Base-by-base conservation (phyloP, 2,797 vertebrate species). In the Lepilemur ruficaudatus region DNA sequence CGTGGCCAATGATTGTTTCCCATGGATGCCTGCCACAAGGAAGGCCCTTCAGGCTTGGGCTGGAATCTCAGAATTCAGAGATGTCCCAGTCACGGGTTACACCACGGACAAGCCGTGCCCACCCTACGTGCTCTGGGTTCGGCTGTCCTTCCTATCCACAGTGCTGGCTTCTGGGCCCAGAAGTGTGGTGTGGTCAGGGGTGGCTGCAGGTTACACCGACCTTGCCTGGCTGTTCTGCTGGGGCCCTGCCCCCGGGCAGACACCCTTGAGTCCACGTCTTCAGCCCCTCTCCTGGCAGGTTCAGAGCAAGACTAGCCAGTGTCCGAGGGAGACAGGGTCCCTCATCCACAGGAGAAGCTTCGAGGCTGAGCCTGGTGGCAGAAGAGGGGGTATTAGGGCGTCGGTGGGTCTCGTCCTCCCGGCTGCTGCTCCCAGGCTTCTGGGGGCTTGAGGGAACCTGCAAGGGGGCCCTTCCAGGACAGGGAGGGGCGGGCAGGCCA, bases 331-430 rank as follows among this genome's bases (percentile, higher is more conserved):
- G 98, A 96, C 41, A 98, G 20, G 85, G 32, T 43, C 99, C 99
- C 57, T 98, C 98, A 5, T 99, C 99, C 43, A 97, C 94, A 18
- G 98, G 98, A 0, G 95, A 97, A 32, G 99, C 95, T 55, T 99
- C 99, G 55, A 99, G 97, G 98, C 99, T 99, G 93, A 99, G 98
- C 96, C 99, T 99, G 92, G 38, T 30, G 82, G 81, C 43, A 91
- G 38, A 59, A 94, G 46, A 72, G 11, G 92, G 63, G 38, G 48
- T 50, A 3, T 13, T 4, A 32, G 52, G 50, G 48, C 8, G 28
- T 61, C 8, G 1, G 7, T 1, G 4, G 0, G 11, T 41, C 55
- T 72, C n/a, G 5, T 22, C 7, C 20, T 17, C 2, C n/a, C 18
- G 41, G 30, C 20, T 8, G 20, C 32, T 0, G 2, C 28, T 38